Percentiles rank a stretch among this genome's conserved stretches.
Evolutionary conservation across 2,888 invertebrate species (phyloP).

Genomic region (Megaustenia siamemsis): DNA sequence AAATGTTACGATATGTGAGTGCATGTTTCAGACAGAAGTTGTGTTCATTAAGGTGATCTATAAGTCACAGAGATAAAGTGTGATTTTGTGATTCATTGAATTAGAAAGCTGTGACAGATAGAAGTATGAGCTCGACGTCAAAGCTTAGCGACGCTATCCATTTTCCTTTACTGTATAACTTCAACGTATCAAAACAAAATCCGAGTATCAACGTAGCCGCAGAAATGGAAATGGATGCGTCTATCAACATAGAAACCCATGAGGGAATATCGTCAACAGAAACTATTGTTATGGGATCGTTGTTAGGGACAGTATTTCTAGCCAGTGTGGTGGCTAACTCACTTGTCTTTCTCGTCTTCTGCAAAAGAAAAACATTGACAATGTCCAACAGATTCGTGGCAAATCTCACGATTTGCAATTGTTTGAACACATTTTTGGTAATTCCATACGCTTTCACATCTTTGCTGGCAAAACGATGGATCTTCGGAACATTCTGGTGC

Average conservation of each 20-base stretch:
- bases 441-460: constrained; percentile 81
- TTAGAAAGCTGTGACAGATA: neutral
- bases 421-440: constrained; percentile 81
- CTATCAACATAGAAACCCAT: neutral
- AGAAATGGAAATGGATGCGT: neutral
- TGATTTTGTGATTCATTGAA: too few relatives aligned
- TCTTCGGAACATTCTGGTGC: constrained; percentile 80
- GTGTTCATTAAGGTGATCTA: neutral
- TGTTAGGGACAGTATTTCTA: constrained; percentile 67
- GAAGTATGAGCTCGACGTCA: neutral
- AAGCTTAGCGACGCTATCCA: neutral
- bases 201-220: neutral
- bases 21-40: neutral
- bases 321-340: constrained; percentile 86
- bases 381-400: constrained; percentile 87
- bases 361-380: constrained; percentile 87
- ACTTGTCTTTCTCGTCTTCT: constrained; percentile 87
- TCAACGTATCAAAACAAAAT: neutral
- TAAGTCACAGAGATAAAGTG: too few relatives aligned
- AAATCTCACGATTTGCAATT: constrained; percentile 83
- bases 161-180: neutral
- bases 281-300: constrained; percentile 62
- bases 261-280: constrained; percentile 55
- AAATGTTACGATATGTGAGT: neutral
- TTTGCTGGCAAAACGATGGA: constrained; percentile 75